These are phyloP conservation scores for Chymomyza costata DNA, from an alignment of 1,140 invertebrate species.

Conservation along the genomic window DNA sequence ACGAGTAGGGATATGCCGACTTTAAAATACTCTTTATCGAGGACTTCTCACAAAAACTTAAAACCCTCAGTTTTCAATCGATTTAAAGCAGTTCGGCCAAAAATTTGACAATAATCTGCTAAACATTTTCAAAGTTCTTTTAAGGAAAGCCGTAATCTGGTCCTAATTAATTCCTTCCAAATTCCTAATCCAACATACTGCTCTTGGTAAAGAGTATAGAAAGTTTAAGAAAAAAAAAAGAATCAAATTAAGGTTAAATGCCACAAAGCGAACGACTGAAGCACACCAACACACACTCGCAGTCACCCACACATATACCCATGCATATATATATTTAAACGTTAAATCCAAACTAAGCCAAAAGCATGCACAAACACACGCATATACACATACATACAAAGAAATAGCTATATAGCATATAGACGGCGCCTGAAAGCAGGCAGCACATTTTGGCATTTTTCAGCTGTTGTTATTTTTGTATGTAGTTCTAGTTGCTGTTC, in stretches of 20 bases:
- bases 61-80: too few species aligned
- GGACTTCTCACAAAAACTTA: too few species aligned
- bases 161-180: too few species aligned
- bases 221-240: constrained; percentile 32
- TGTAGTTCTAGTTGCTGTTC: constrained; percentile 7
- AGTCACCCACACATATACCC: constrained; percentile 15
- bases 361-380: constrained; percentile 22
- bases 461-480: constrained; percentile 29
- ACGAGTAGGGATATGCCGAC: too few species aligned
- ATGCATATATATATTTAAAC: constrained; percentile 24
- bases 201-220: constrained; percentile 22
- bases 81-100: constrained; percentile 16
- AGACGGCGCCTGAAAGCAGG: constrained; percentile 60
- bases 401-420: constrained; percentile 1
- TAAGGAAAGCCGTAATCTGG: too few species aligned
- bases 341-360: constrained; percentile 51
- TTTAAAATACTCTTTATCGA: too few species aligned
- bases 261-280: constrained; percentile 57
- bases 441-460: constrained; percentile 68
- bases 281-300: constrained; percentile 23
- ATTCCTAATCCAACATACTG: too few species aligned
- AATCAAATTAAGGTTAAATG: constrained; percentile 73
- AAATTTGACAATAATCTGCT: too few species aligned
- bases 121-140: too few species aligned
- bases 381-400: constrained; percentile 10